Base-by-base conservation (phyloP, 1,140 invertebrate genomes). In the Nephotettix cincticeps region DNA sequence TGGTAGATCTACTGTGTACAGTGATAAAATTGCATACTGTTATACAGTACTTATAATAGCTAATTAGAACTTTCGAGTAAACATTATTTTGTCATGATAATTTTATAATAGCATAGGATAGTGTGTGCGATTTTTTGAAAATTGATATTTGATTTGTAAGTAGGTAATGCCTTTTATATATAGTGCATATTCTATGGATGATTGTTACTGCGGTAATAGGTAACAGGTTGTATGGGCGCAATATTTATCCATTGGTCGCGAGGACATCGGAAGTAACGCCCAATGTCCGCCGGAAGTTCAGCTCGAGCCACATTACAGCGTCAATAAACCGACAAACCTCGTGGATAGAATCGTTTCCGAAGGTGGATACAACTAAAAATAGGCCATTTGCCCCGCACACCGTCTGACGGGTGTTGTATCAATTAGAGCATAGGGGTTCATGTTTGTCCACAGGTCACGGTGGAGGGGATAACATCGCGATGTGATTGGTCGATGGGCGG, bases 281-380 rank as follows among this genome's bases (percentile, higher is more conserved):
- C 47, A 21, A 61, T 61, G 56, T 61, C 56, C 56, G 56, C 23
- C 56, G 56, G 56, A 61, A 61, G 32, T 14, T 36, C 32, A 14
- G 32, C 32, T 36, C 32, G 32, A 36, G 11, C 47, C 56, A 61
- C 56, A 29, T 61, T 29, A 61, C 6, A 61, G 25, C 28, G 56
- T 61, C 56, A 61, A 61, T 61, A 61, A 61, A 61, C 56, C 25
- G 56, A 61, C 56, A 61, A 61, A 61, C 6, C 56, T 61, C 25
- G 56, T 61, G 56, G 56, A 61, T 61, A 25, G 47, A 51, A 51
- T 51, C 47, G 47, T 51, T 51, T 51, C n/a, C 56, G 2, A 61
- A 29, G 27, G 56, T 61, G 23, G 56, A 61, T 61, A 61, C 25
- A 61, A 61, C 56, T 61, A 61, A 27, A 40, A 25, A 61, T 61